Evolutionary conservation across 1,140 invertebrate genomes (phyloP), one percentile per base, ranked within the genome.

Genomic region (Neomicropteryx cornuta): DNA sequence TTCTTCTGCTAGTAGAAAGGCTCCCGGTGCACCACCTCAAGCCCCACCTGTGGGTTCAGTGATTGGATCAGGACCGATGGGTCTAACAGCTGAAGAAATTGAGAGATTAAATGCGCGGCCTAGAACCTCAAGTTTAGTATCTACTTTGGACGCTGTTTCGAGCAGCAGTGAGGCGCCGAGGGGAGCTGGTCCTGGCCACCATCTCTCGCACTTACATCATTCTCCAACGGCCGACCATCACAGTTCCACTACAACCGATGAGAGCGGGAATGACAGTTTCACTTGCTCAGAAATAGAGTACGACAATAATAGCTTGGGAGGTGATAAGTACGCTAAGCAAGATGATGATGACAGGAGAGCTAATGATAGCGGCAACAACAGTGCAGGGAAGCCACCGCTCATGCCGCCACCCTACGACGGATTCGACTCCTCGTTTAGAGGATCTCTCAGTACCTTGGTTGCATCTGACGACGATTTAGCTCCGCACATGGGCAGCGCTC

Each of bases 241-340:
- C 45, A 82, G 80, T 53, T 86, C 83, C 1, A 90, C 87, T 3
- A 90, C 87, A 2, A 91, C 90, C 4, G 90, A 95, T 52, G 91
- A 95, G 57, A 92, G 87, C 56, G 89, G 88, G 3, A 94, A 96
- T 63, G 93, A 97, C 54, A 95, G 91, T 43, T 97, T 97, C 66
- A 97, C 92, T 0, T 97, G 92, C 62, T 97, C 92, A 1, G 92
- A 97, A 68, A 96, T 96, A 55, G 93, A 97, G 59, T 95, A 94
- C 57, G 92, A 97, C 50, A 87, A 90, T 51, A 83, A 84, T 43
- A 87, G 83, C 44, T 65, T 88, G 16, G 81, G 74, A 13, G 81
- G 81, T 5, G 81, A 91, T 53, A 88, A 89, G 47, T 86, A 85
- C 55, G 76, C 75, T 4, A 87, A 88, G 60, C 70, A 81, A 19